Conservation (phyloP, 2,113 vertebrate genomes). For the Aspidoscelis tigris region DNA sequence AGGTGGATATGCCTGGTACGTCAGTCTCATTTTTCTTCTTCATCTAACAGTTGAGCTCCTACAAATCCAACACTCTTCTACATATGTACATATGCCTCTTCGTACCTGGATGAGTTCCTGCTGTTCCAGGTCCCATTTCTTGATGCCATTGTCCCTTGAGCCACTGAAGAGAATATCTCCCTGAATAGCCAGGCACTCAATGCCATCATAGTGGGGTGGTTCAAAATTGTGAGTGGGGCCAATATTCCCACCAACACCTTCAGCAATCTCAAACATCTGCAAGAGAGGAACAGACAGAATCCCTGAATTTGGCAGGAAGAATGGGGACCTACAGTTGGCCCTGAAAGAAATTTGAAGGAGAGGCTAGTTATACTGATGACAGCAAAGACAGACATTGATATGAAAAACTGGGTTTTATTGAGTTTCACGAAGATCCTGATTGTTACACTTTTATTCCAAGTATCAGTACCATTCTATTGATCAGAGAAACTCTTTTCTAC, state of each 20-base stretch:
- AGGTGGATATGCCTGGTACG: too few species aligned
- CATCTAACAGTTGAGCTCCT: neutral
- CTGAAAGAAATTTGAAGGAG: too few species aligned
- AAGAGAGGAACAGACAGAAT: neutral
- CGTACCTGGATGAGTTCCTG: conserved; percentile 93
- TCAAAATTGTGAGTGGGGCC: conserved; percentile 96
- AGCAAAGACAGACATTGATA: too few species aligned
- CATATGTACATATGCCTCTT: neutral
- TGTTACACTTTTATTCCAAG: too few species aligned
- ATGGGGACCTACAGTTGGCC: neutral
- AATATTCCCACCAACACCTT: conserved; percentile 85
- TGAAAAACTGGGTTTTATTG: neutral
- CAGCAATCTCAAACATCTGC: conserved; percentile 91
- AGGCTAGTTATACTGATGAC: too few species aligned
- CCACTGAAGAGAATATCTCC: conserved; percentile 92
- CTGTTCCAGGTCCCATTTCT: conserved; percentile 96
- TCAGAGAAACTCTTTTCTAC: neutral
- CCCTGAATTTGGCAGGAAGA: neutral
- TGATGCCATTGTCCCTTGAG: conserved; percentile 95
- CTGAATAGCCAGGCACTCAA: conserved; percentile 92
- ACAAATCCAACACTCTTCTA: neutral
- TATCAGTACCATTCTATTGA: neutral
- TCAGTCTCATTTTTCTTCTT: too few species aligned
- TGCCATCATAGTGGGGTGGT: conserved; percentile 96
- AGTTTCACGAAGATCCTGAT: neutral